A percentile compares a stretch with the other conserved stretches of the same genome.
phyloP scores from a whole-genome alignment of 2,113 vertebrate species.

The Lophura nycthemera region DNA sequence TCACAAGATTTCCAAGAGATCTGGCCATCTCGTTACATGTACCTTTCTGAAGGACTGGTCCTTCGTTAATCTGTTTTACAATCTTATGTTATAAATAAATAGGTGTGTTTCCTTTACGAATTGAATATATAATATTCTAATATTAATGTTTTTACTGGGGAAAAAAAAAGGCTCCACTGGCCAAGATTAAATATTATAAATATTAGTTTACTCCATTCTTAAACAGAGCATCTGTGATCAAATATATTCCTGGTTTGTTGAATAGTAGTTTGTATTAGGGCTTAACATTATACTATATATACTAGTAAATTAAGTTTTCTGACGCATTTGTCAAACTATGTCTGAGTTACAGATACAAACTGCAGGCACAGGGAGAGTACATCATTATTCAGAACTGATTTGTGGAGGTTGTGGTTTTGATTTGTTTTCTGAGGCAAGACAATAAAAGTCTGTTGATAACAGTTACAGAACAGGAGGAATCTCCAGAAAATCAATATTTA shows the following conservation, averaged over 20 bases:
- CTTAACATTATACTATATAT: not conserved
- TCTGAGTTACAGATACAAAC: not conserved
- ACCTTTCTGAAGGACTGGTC: not conserved
- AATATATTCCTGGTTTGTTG: not conserved
- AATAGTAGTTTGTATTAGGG: not conserved
- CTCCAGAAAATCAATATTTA: not conserved
- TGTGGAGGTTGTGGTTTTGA: not conserved
- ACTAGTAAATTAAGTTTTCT: conserved; percentile 8
- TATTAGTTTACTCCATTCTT: not conserved
- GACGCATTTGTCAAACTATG: not conserved
- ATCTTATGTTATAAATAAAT: not conserved
- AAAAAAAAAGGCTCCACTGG: not conserved
- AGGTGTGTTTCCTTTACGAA: accelerated
- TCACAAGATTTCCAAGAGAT: not conserved
- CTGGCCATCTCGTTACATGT: too few species aligned
- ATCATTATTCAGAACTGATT: not conserved
- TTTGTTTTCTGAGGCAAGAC: conserved; percentile 7
- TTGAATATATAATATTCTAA: not conserved
- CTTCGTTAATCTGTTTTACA: not conserved
- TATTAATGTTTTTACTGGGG: not conserved
- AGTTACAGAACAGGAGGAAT: not conserved
- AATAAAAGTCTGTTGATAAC: not conserved
- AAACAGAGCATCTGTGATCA: not conserved
- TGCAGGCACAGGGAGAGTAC: not conserved
- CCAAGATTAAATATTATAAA: not conserved